Evolutionary conservation across 2,113 vertebrate genomes (phyloP).

Genomic region (Sylvia atricapilla): DNA sequence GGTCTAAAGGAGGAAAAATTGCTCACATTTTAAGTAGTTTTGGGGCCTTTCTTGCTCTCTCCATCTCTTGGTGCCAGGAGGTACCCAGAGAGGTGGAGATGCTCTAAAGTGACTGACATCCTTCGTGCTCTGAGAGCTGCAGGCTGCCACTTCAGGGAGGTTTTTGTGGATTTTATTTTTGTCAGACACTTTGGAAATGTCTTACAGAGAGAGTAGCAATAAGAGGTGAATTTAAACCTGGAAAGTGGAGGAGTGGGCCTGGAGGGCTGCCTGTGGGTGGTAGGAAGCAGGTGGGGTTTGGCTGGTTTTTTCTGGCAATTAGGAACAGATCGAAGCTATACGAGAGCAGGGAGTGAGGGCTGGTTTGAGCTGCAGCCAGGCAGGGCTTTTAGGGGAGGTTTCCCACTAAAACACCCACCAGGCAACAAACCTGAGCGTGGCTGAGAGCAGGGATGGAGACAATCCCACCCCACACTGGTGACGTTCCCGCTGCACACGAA

Average conservation of each 20-base stretch:
- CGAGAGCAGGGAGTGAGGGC: neutral
- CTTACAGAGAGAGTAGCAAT: neutral
- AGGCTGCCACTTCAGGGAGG: neutral
- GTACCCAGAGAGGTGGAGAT: neutral
- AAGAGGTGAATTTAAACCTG: neutral
- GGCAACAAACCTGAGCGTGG: neutral
- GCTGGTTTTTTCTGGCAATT: neutral
- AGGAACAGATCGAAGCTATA: neutral
- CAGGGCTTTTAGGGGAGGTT: neutral
- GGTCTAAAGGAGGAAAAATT: neutral
- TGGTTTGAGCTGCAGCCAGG: neutral
- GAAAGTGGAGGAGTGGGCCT: neutral
- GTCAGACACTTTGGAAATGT: neutral
- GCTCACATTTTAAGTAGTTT: neutral
- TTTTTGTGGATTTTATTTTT: neutral
- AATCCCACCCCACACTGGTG: fast-evolving
- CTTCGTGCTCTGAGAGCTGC: neutral
- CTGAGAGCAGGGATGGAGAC: neutral
- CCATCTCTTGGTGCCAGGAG: neutral
- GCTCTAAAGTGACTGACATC: fast-evolving
- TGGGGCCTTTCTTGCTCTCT: neutral
- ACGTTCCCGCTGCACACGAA: fast-evolving
- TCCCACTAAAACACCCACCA: neutral
- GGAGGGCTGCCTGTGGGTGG: neutral
- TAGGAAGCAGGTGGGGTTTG: neutral